Conservation (phyloP, 2,888 invertebrate species). For the Trisateles emortualis region DNA sequence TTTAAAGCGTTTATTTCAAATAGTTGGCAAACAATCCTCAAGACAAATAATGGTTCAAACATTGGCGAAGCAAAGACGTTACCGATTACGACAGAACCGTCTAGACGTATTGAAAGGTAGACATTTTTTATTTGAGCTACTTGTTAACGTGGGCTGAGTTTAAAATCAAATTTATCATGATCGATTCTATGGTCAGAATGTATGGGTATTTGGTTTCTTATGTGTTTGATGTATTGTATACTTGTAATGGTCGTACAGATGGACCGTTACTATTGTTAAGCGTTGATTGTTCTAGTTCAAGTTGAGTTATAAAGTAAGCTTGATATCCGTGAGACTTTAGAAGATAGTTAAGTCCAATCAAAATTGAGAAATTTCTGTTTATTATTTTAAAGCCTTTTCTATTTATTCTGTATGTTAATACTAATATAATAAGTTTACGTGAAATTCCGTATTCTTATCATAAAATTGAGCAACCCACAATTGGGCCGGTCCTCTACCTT, state of each 20-base stretch:
- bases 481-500: too few relatives aligned
- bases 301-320: not conserved
- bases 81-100: slow-evolving; percentile 64
- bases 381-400: too few relatives aligned
- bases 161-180: slow-evolving; percentile 67
- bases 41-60: slow-evolving; percentile 33
- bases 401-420: too few relatives aligned
- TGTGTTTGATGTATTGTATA: slow-evolving; percentile 30
- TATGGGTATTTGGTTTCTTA: slow-evolving; percentile 32
- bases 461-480: too few relatives aligned
- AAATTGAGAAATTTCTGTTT: too few relatives aligned
- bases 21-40: not conserved
- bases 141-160: slow-evolving; percentile 62
- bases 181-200: slow-evolving; percentile 41
- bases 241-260: not conserved
- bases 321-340: not conserved
- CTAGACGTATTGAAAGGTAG: slow-evolving; percentile 72
- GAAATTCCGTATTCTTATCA: too few relatives aligned
- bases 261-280: slow-evolving; percentile 24
- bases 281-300: slow-evolving; percentile 21
- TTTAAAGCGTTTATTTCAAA: not conserved
- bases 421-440: too few relatives aligned
- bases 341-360: not conserved
- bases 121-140: slow-evolving; percentile 71
- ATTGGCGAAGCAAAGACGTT: slow-evolving; percentile 36